Conservation (phyloP, 1,140 invertebrate species). For the Halesus radiatus region DNA sequence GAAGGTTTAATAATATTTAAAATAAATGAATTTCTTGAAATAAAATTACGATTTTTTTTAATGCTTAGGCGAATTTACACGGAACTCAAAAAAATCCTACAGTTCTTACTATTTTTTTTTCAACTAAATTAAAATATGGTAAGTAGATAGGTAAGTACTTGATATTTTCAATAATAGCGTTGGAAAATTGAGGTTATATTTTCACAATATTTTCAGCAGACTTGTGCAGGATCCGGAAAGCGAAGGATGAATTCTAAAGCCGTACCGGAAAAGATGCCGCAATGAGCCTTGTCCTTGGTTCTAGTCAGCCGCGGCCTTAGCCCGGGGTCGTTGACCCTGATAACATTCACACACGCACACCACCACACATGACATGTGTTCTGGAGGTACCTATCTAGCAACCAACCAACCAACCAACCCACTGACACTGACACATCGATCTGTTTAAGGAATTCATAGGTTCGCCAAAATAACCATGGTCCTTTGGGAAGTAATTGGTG, state of each 20-base stretch:
- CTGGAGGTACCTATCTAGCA: not conserved
- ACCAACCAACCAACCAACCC: not conserved
- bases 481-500: not conserved
- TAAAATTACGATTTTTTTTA: too few species aligned
- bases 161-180: too few species aligned
- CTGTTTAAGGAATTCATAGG: not conserved
- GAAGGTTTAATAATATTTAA: too few species aligned
- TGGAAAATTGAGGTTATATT: too few species aligned
- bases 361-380: slow-evolving; percentile 13
- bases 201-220: too few species aligned
- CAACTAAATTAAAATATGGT: too few species aligned
- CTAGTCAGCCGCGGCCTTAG: slow-evolving; percentile 52
- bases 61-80: too few species aligned
- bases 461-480: not conserved
- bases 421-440: not conserved
- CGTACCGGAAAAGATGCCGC: slow-evolving; percentile 46
- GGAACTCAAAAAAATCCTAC: too few species aligned
- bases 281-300: slow-evolving; percentile 56
- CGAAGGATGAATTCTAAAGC: slow-evolving; percentile 40
- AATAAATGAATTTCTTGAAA: too few species aligned
- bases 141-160: too few species aligned
- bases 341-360: slow-evolving; percentile 40
- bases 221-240: too few species aligned
- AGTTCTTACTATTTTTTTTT: too few species aligned
- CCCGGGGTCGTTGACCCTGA: slow-evolving; percentile 49